Evolutionary conservation across 1,140 invertebrate genomes (phyloP).

Genomic region (Leptinotarsa defecta): DNA sequence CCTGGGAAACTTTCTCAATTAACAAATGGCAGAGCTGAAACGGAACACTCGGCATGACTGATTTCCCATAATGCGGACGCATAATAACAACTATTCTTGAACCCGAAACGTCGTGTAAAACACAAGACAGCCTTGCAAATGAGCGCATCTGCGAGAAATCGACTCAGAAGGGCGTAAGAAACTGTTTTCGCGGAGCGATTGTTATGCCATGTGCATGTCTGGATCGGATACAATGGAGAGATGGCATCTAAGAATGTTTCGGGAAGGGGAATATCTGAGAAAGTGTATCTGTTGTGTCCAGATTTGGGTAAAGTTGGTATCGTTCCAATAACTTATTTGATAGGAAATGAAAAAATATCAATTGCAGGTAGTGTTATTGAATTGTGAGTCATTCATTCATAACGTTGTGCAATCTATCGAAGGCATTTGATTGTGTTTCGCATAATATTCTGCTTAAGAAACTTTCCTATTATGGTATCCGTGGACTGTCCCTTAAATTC

Average conservation of each 20-base stretch:
- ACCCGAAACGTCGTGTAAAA: constrained; percentile 30
- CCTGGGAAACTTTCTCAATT: not conserved
- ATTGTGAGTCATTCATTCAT: too few species aligned
- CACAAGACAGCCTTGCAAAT: constrained; percentile 32
- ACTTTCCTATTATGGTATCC: too few species aligned
- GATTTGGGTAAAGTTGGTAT: not conserved
- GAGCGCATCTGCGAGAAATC: constrained; percentile 31
- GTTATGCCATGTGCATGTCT: constrained; percentile 13
- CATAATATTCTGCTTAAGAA: too few species aligned
- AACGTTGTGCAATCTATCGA: too few species aligned
- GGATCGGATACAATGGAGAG: not conserved
- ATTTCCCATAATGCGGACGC: constrained; percentile 28
- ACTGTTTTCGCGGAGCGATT: constrained; percentile 23
- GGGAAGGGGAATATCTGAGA: not conserved
- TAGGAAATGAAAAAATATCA: too few species aligned
- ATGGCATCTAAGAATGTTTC: constrained; percentile 7
- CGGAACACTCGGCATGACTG: constrained; percentile 21
- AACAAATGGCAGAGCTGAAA: constrained; percentile 2
- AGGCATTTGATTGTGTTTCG: too few species aligned
- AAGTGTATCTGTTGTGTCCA: not conserved
- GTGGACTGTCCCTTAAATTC: too few species aligned
- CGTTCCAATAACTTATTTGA: not conserved
- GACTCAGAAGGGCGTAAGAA: constrained; percentile 11
- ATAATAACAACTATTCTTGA: constrained; percentile 13
- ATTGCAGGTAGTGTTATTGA: too few species aligned